Percentiles rank a stretch among this genome's conserved stretches.
phyloP scores from a whole-genome alignment of 2,797 vertebrate species.

The Carcharodon carcharias region DNA sequence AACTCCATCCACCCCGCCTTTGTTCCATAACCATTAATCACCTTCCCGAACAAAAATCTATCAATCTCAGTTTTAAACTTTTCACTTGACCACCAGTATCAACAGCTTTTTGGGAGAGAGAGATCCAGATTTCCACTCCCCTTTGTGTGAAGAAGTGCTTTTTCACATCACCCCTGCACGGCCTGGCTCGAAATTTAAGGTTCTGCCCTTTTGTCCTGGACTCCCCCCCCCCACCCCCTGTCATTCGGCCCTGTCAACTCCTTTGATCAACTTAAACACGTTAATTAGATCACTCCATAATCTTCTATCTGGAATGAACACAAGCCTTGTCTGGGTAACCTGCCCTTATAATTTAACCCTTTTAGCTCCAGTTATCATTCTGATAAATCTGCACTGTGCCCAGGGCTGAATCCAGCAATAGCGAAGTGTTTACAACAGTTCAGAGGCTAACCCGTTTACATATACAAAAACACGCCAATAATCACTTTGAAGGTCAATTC shows the following conservation, averaged over 20 bases:
- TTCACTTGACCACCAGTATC: background rate
- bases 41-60: background rate
- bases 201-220: background rate
- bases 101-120: background rate
- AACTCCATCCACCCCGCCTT: background rate
- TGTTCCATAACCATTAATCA: too few species aligned
- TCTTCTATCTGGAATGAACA: background rate
- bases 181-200: background rate
- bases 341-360: background rate
- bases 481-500: too few species aligned
- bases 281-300: background rate
- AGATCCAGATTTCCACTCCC: background rate
- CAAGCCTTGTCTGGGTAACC: background rate
- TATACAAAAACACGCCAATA: background rate
- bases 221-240: too few species aligned
- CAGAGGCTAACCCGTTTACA: background rate
- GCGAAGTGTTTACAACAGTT: background rate
- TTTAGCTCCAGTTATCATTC: background rate
- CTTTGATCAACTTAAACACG: too few species aligned
- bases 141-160: background rate
- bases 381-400: background rate
- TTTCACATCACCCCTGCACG: background rate
- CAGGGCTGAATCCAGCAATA: background rate
- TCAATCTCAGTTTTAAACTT: background rate
- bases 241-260: background rate